Conservation (phyloP, 1,140 invertebrate species). For the Diploscapter pachys region DNA sequence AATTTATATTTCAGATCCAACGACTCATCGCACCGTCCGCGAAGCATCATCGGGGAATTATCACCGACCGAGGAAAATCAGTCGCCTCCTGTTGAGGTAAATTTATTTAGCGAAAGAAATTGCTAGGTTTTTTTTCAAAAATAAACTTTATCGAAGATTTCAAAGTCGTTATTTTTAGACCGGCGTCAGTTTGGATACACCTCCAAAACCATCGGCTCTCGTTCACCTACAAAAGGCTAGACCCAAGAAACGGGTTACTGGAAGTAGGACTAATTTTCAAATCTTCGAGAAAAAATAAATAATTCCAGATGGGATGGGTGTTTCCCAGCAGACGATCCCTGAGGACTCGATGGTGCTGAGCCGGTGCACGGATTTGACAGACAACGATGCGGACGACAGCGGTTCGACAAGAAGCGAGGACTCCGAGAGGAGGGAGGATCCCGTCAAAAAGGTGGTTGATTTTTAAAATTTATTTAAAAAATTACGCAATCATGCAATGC, state of each 20-base stretch:
- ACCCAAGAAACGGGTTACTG: not conserved
- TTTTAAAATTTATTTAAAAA: constrained; percentile 4
- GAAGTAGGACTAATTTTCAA: too few relatives aligned
- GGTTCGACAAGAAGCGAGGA: constrained; percentile 28
- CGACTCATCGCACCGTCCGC: constrained; percentile 14
- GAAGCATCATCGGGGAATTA: constrained; percentile 31
- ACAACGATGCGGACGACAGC: constrained; percentile 26
- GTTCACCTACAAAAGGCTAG: constrained; percentile 24
- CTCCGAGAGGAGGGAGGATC: constrained; percentile 33
- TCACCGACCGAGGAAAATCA: too few relatives aligned
- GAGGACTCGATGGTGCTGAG: not conserved
- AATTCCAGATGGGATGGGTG: not conserved
- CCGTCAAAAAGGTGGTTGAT: constrained; percentile 27
- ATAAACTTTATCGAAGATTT: not conserved
- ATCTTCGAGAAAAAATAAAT: too few relatives aligned
- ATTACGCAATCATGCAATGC: not conserved
- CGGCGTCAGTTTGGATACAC: constrained; percentile 12
- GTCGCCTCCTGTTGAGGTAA: too few relatives aligned
- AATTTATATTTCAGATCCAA: not conserved
- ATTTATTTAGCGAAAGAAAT: too few relatives aligned
- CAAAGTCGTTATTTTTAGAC: not conserved
- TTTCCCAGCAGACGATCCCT: not conserved
- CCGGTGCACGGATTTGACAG: not conserved
- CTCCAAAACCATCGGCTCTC: constrained; percentile 14
- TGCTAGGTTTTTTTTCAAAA: constrained; percentile 2